Percentiles rank a stretch among this genome's conserved stretches.
phyloP scores from a whole-genome alignment of 2,797 vertebrate species.

The Dendrocincla fuliginosa region DNA sequence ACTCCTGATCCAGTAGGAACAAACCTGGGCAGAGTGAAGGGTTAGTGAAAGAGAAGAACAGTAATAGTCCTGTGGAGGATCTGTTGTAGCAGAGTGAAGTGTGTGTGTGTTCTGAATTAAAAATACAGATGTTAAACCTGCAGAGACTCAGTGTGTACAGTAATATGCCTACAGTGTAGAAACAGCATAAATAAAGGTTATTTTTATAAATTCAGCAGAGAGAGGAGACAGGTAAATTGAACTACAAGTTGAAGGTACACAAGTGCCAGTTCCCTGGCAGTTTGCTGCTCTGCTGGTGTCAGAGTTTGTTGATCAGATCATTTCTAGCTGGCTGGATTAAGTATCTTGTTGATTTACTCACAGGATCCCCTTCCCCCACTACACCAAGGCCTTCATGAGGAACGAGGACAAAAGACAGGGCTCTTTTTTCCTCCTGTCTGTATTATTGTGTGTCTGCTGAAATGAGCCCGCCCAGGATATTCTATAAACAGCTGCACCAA shows the following conservation, averaged over 20 bases:
- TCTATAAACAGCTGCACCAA: constrained; percentile 83
- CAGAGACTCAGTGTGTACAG: neutral
- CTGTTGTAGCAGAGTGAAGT: neutral
- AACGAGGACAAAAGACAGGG: constrained; percentile 63
- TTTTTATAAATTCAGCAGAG: neutral
- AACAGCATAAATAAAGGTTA: neutral
- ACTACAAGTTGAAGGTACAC: neutral
- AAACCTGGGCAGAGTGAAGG: neutral
- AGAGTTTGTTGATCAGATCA: constrained; percentile 25
- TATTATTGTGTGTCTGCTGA: constrained; percentile 72
- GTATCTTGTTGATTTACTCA: neutral
- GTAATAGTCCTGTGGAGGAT: neutral
- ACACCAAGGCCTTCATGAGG: constrained; percentile 15
- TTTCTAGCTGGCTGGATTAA: constrained; percentile 29
- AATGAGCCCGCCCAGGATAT: constrained; percentile 75
- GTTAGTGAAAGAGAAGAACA: neutral
- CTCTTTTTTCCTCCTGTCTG: constrained; percentile 71
- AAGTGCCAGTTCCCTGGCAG: neutral
- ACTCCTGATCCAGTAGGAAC: neutral
- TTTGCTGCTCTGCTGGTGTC: neutral
- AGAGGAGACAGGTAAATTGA: neutral
- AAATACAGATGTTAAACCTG: neutral
- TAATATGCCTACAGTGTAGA: neutral
- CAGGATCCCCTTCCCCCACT: constrained; percentile 37
- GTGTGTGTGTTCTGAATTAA: neutral